These are phyloP conservation scores for Monoplex corrugatus DNA, from an alignment of 2,888 invertebrate genomes.

Conservation along the genomic window DNA sequence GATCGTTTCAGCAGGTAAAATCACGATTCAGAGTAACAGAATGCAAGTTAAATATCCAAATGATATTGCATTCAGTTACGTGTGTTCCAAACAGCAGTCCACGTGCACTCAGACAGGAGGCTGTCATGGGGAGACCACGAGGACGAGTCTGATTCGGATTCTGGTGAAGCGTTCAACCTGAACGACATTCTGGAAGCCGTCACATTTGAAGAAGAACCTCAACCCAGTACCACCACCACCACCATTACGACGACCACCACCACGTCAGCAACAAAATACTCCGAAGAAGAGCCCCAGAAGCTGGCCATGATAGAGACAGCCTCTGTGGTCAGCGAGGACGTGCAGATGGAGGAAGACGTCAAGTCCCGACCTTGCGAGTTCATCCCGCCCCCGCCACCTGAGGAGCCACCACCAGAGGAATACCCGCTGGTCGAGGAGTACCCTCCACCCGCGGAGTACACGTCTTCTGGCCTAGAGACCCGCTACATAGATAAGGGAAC, in stretches of 20 bases:
- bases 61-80: no score
- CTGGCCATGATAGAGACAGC: conserved; percentile 70
- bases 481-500: conserved; percentile 65
- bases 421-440: conserved; percentile 78
- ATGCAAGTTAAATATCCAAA: no score
- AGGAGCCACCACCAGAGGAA: conserved; percentile 80
- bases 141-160: conserved; percentile 61
- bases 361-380: conserved; percentile 67
- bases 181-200: conserved; percentile 66
- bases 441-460: conserved; percentile 57
- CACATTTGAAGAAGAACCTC: conserved; percentile 52
- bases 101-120: not conserved
- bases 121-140: not conserved
- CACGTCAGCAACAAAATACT: not conserved
- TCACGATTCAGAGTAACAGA: no score
- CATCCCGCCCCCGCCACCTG: conserved; percentile 75
- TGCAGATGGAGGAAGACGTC: conserved; percentile 46
- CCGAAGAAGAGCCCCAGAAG: conserved; percentile 46
- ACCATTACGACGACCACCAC: not conserved
- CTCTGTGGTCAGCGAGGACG: conserved; percentile 69
- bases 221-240: not conserved
- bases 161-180: conserved; percentile 64
- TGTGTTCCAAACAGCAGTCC: not conserved
- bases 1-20: no score
- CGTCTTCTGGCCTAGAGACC: conserved; percentile 21